Evolutionary conservation across 2,113 vertebrate genomes (phyloP), one percentile per base, ranked within the genome.

Genomic region (Bujurquina vittata): DNA sequence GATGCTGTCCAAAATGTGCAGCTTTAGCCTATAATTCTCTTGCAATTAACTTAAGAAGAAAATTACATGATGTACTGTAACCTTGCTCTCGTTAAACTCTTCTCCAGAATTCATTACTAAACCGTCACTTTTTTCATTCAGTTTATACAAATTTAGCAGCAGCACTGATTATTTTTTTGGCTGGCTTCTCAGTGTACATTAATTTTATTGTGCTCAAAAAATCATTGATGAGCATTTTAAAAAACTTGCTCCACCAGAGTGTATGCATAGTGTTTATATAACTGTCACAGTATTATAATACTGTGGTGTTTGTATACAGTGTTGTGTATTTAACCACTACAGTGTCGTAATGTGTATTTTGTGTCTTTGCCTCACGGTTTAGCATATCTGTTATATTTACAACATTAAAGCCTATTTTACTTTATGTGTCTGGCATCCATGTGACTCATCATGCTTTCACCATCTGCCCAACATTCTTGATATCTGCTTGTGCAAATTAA

Each of bases 401-500:
- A 58, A 58, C 65, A 67, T 77, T 40, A 80, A 52, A 62, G 37
- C 61, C 62, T 23, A 40, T 74, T 84, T 75, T 59, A 33, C 26
- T 65, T 76, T 65, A 65, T 67, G 18, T 69, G 43, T 54, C 61
- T 87, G 57, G n/a, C 46, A 75, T 81, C 63, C 72, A 81, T 81
- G 87, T 88, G 40, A 63, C 59, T 78, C 57, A 74, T 57, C 20
- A n/a, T 77, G 46, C 46, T 76, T 81, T 74, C 18, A 72, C 88
- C 88, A 91, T 90, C 85, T 92, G 82, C 40, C 23, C 56, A 20
- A 37, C 37, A 37, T 77, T 75, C 63, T 72, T 88, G 58, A 84
- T 87, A 46, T 75, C 23, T 58, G 49, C 35, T 20, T 9, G 67
- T 76, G 61, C 54, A 84, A 92, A 85, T 82, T 59, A 84, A 82